phyloP scores from a whole-genome alignment of 2,797 vertebrate genomes.

The Sphaeramia orbicularis region DNA sequence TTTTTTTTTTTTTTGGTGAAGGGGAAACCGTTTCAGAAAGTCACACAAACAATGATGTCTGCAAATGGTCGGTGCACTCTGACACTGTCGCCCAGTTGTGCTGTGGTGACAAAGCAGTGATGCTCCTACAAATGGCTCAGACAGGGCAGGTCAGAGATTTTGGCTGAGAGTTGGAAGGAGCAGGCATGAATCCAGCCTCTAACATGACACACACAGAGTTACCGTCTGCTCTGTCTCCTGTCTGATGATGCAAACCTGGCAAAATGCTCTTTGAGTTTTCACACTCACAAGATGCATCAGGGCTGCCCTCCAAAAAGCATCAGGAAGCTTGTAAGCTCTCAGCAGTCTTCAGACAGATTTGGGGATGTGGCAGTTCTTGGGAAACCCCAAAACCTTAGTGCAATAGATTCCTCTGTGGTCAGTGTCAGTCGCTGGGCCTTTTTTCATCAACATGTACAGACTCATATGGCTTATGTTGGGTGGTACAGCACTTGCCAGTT shows the following conservation, averaged over 20 bases:
- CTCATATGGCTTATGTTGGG: conserved; percentile 62
- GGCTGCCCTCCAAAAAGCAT: conserved; percentile 68
- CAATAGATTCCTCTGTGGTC: conserved; percentile 55
- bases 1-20: conserved; percentile 13
- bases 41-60: conserved; percentile 41
- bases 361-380: conserved; percentile 66
- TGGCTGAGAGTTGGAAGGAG: conserved; percentile 66
- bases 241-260: conserved; percentile 74
- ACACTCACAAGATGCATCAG: conserved; percentile 72
- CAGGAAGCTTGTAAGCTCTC: conserved; percentile 65
- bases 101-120: conserved; percentile 38
- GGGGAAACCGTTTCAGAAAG: not conserved
- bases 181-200: conserved; percentile 78
- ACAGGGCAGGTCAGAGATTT: conserved; percentile 73
- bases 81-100: conserved; percentile 35
- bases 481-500: conserved; percentile 59
- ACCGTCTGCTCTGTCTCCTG: conserved; percentile 76
- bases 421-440: conserved; percentile 42
- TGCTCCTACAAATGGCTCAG: conserved; percentile 63
- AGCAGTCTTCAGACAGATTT: conserved; percentile 61
- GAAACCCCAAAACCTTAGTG: conserved; percentile 60
- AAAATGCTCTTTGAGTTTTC: conserved; percentile 63
- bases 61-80: conserved; percentile 49
- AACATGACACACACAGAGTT: conserved; percentile 78
- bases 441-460: conserved; percentile 54